Evolutionary conservation across 2,797 vertebrate species (phyloP), one percentile per base, ranked within the genome.

Genomic region (Diplodus puntazzo): DNA sequence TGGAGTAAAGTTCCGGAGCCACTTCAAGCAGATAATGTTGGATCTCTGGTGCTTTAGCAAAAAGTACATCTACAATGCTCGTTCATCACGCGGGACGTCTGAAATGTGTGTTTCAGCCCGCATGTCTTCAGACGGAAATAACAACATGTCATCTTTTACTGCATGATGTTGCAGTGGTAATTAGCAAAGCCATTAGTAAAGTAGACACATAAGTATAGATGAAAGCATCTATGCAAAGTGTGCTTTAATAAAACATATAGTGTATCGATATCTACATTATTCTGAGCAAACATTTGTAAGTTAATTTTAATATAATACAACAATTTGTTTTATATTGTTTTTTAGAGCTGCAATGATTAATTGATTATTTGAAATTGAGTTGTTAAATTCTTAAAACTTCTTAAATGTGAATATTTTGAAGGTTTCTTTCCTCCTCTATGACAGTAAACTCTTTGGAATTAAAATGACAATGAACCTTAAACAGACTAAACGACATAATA

Each of bases 1-100:
- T 0, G 98, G 98, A 5, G 96, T 97, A 55, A 97, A 96, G 86
- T 99, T 99, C 85, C 93, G 97, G 73, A 96, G 79, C 89, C 96
- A 97, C 88, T 98, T 99, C 78, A 66, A 73, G 60, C 96, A 96
- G 85, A 95, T 98, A 50, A 70, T 96, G 63, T 82, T 86, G 69
- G 96, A 96, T 30, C 9, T 97, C 0, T 96, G 96, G 95, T 97
- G 97, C 60, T 74, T 93, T 25, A 85, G 94, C 4, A 93, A 96
- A 48, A 95, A 77, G 79, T 94, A 84, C 78, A 94, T 95, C 57
- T 82, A 82, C 21, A 69, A 69, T 0, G 80, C 82, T 45, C 93
- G 93, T 16, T 87, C 89, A 1, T 94, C 96, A 46, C 92, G 84
- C 23, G 60, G 73, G 10, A 95, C 90, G 1, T 96, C 96, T 0